These are phyloP conservation scores for Ginglymostoma cirratum DNA, from an alignment of 2,113 vertebrate species.

Conservation along the genomic window DNA sequence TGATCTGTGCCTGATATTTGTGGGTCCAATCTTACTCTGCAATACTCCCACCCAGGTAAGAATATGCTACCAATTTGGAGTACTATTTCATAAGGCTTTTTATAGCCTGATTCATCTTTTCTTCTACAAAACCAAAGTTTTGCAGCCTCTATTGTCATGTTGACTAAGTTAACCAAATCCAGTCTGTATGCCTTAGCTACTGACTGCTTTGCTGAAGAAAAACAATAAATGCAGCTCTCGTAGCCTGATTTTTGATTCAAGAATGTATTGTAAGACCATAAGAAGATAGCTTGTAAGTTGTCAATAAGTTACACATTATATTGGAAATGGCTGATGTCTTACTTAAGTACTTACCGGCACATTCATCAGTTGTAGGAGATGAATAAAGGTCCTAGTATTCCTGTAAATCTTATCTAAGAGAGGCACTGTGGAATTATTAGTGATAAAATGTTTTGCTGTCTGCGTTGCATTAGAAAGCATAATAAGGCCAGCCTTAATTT, in stretches of 20 bases:
- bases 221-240: neutral
- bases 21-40: too few species aligned
- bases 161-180: neutral
- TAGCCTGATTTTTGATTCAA: neutral
- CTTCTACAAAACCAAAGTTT: neutral
- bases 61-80: too few species aligned
- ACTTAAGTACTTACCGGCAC: constrained; percentile 30
- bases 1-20: too few species aligned
- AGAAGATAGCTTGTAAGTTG: neutral
- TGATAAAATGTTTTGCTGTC: constrained; percentile 18
- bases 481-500: constrained; percentile 32
- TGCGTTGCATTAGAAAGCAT: constrained; percentile 35
- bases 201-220: neutral
- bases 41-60: too few species aligned
- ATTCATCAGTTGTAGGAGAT: constrained; percentile 30
- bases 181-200: neutral
- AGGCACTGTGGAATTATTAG: constrained; percentile 10
- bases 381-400: constrained; percentile 33
- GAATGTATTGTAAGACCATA: neutral
- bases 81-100: too few species aligned
- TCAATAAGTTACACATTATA: neutral
- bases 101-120: neutral
- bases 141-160: neutral
- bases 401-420: constrained; percentile 36
- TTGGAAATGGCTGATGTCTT: neutral